Percentiles rank a stretch among this genome's conserved stretches.
phyloP scores from a whole-genome alignment of 2,797 vertebrate species.

The Typhlichthys subterraneus region DNA sequence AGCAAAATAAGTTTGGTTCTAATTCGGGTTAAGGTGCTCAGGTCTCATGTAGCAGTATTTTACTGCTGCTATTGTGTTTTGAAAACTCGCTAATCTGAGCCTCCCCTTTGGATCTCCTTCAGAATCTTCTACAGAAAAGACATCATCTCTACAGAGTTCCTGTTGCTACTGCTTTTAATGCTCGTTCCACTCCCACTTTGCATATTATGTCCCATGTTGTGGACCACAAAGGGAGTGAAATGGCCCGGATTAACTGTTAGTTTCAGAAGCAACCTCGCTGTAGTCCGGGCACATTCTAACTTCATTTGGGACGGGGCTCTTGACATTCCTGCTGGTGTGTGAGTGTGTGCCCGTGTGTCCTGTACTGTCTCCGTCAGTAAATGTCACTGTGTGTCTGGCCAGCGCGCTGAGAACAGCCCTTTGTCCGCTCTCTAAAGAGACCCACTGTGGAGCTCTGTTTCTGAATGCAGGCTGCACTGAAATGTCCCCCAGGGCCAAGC shows the following conservation, averaged over 20 bases:
- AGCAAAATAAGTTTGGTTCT: no score
- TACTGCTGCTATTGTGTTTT: neutral
- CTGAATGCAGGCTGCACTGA: slow-evolving; percentile 12
- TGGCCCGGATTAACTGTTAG: neutral
- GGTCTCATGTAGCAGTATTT: neutral
- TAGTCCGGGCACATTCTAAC: neutral
- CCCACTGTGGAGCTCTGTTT: slow-evolving; percentile 40
- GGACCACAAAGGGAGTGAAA: neutral
- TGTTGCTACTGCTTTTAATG: no score
- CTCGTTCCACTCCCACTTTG: no score
- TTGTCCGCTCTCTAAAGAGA: slow-evolving; percentile 59
- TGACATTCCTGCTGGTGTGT: slow-evolving; percentile 36
- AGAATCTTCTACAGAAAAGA: neutral
- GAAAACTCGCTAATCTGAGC: neutral
- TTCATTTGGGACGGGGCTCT: slow-evolving; percentile 29
- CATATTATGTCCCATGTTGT: no score
- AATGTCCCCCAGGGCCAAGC: slow-evolving; percentile 45
- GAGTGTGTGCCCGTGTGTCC: slow-evolving; percentile 20
- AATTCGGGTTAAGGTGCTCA: no score
- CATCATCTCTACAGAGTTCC: neutral
- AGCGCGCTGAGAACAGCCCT: slow-evolving; percentile 61
- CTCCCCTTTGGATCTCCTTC: neutral
- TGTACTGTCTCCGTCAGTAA: slow-evolving; percentile 53
- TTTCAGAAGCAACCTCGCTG: slow-evolving; percentile 5
- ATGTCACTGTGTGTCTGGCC: slow-evolving; percentile 64